A percentile compares a stretch with the other conserved stretches of the same genome.
Evolutionary conservation across 2,888 invertebrate species (phyloP).

Genomic region (Ptycholaimellus sp.): DNA sequence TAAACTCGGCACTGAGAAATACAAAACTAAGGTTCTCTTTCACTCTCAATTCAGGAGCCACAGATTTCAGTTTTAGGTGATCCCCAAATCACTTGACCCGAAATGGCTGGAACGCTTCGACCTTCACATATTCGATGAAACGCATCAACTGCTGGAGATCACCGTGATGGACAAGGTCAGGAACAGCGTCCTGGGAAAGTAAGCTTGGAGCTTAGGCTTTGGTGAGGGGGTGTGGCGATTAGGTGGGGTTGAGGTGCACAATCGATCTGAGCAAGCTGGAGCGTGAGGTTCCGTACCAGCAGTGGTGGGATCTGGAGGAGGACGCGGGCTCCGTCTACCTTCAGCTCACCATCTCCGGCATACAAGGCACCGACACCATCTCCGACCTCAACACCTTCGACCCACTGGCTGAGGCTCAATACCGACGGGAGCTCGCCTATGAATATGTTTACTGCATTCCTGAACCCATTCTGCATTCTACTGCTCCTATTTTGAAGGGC

Average conservation of each 20-base stretch:
- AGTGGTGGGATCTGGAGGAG: constrained; percentile 69
- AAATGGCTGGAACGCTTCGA: constrained; percentile 93
- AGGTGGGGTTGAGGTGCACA: no score
- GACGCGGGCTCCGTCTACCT: constrained; percentile 44
- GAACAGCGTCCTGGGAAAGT: constrained; percentile 64
- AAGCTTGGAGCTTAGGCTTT: constrained; percentile 11
- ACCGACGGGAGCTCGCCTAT: constrained; percentile 39
- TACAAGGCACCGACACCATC: constrained; percentile 68
- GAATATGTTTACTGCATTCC: no score
- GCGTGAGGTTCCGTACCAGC: constrained; percentile 65
- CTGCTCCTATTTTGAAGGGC: constrained; percentile 46
- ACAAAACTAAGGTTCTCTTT: constrained; percentile 51
- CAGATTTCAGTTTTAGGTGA: constrained; percentile 21
- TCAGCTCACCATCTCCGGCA: constrained; percentile 73
- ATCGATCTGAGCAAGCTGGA: constrained; percentile 61
- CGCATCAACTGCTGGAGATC: constrained; percentile 68
- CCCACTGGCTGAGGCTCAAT: constrained; percentile 50
- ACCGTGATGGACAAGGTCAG: constrained; percentile 65
- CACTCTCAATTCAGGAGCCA: neutral
- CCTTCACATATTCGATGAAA: constrained; percentile 75
- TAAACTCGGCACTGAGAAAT: constrained; percentile 85
- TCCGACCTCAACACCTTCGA: constrained; percentile 62
- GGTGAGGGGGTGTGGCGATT: neutral
- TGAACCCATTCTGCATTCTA: constrained; percentile 42
- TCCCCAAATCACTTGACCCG: constrained; percentile 56